Evolutionary conservation across 2,113 vertebrate species (phyloP), one percentile per base, ranked within the genome.

Genomic region (Sylvilagus bachmani): DNA sequence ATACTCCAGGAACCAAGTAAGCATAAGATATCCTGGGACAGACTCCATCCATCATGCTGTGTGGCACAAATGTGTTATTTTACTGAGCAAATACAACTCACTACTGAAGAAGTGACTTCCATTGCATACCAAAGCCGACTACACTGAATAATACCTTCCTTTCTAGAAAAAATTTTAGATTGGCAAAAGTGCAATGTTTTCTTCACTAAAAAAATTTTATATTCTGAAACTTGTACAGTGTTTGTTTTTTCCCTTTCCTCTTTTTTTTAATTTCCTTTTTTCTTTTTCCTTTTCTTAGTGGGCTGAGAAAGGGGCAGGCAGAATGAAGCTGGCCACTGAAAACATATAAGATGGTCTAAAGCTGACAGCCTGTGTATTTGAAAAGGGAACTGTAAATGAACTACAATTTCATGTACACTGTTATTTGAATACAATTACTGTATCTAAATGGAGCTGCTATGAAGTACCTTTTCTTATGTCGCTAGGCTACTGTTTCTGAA

Each of bases 171-270:
- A 96, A 98, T 98, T 98, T 99, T 97, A 97, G 97, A 99, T 98
- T 98, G 99, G 99, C 98, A 99, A 99, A 99, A 98, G 99, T 99
- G 99, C 99, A 99, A 99, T 99, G 98, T 98, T 99, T 98, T 98
- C 98, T 98, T 97, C 94, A 98, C 96, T 94, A 97, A 98, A 71
- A 98, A 82, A 98, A 97, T 98, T 97, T 98, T 98, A 92, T 98
- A 97, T 97, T 97, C 95, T 98, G 93, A 98, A 97, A 96, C 95
- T 97, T 98, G 97, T 98, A 98, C 96, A 98, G 98, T 98, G 77
- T 87, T 71, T 94, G 86, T 87, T 96, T 98, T 98, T 98, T 96
- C 98, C 97, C 98, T 86, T 97, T 94, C 22, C 3, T 33, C 10
- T 31, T 24, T 83, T 51, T 22, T 31, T 61, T 21, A 44, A 58